These are phyloP conservation scores for Apantesis nais DNA, from an alignment of 2,888 invertebrate species.

Conservation along the genomic window DNA sequence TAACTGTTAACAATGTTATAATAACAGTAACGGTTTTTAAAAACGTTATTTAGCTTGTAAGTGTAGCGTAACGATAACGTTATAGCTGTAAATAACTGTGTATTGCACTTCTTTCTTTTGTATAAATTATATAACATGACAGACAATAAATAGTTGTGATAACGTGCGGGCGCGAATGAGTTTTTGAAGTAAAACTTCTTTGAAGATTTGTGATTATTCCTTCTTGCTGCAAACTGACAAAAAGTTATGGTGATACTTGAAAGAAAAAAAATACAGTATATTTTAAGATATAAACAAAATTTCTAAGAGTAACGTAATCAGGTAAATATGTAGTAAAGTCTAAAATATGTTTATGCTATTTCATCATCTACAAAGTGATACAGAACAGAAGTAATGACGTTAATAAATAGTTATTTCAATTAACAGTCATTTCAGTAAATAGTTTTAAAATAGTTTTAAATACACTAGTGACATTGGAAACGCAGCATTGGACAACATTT, in stretches of 20 bases:
- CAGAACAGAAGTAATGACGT: too few relatives aligned
- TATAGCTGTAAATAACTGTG: slow-evolving; percentile 5
- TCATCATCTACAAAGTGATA: too few relatives aligned
- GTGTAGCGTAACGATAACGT: background rate
- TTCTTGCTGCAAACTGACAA: background rate
- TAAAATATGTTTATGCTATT: too few relatives aligned
- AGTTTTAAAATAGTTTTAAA: background rate
- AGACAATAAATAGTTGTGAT: background rate
- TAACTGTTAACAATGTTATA: slow-evolving; percentile 28
- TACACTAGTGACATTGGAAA: background rate
- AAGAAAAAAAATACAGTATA: background rate
- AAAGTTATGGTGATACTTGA: background rate
- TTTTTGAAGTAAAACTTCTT: background rate
- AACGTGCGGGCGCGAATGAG: slow-evolving; percentile 1
- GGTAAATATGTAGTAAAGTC: too few relatives aligned
- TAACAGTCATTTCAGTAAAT: background rate
- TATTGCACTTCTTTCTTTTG: slow-evolving; percentile 8
- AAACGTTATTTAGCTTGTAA: background rate
- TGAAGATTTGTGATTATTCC: background rate
- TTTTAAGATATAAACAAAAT: background rate
- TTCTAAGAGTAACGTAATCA: too few relatives aligned
- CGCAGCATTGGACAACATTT: background rate
- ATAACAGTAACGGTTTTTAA: background rate
- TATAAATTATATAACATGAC: slow-evolving; percentile 12
- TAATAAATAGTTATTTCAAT: background rate